phyloP scores from a whole-genome alignment of 2,888 invertebrate species.

The Acleris sparsana region DNA sequence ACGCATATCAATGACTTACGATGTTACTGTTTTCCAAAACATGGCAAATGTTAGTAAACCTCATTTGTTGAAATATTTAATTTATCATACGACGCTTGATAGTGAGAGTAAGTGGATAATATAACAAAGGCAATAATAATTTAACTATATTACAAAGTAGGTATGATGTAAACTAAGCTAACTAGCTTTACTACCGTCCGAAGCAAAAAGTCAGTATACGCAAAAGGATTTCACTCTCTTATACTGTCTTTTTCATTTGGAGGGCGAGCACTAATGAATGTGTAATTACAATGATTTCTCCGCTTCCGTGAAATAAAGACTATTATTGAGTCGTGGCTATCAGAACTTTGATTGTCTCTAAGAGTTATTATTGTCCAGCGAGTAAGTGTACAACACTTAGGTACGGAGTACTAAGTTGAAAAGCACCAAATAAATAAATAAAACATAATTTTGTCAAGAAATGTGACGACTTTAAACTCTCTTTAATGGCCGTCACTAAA shows the following conservation, averaged over 20 bases:
- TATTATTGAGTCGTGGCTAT: neutral
- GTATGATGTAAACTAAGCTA: no score
- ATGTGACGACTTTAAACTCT: neutral
- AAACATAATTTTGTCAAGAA: constrained; percentile 5
- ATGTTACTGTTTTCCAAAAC: constrained; percentile 9
- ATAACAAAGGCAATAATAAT: no score
- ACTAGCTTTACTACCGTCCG: no score
- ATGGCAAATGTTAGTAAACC: neutral
- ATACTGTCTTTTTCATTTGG: no score
- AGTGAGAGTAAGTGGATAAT: neutral
- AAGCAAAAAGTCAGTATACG: no score
- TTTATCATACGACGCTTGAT: neutral
- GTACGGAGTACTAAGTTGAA: neutral
- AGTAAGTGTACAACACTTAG: constrained; percentile 16
- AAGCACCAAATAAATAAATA: neutral
- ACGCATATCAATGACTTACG: constrained; percentile 38
- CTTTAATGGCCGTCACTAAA: no score
- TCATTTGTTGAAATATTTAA: constrained; percentile 13
- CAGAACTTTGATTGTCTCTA: constrained; percentile 8
- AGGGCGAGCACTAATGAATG: no score
- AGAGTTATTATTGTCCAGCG: constrained; percentile 19
- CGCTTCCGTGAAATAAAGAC: neutral
- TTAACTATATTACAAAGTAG: no score
- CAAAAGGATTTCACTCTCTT: no score
- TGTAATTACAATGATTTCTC: no score